Percentiles rank a stretch among this genome's conserved stretches.
Evolutionary conservation across 2,888 invertebrate genomes (phyloP).

Genomic region (Bellardia pandia): DNA sequence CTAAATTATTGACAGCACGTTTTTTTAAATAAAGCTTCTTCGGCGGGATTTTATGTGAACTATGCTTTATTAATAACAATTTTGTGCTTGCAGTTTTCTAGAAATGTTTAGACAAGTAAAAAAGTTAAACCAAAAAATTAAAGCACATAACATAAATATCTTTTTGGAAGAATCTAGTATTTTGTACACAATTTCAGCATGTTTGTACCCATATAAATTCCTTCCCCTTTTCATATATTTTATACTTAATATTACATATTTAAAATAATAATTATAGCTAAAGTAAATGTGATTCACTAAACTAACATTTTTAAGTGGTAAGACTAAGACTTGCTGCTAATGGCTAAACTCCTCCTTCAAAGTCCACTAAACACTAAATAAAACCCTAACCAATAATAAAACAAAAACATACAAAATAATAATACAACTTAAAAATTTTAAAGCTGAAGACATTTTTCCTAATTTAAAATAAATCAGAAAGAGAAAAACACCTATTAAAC

Average conservation of each 20-base stretch:
- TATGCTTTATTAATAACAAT: too few relatives aligned
- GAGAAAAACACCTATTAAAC: background rate
- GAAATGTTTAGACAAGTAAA: too few relatives aligned
- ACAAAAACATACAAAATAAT: background rate
- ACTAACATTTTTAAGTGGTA: background rate
- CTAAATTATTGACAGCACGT: too few relatives aligned
- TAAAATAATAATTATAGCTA: conserved; percentile 8
- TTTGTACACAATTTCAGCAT: too few relatives aligned
- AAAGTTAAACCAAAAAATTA: too few relatives aligned
- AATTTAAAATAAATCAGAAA: background rate
- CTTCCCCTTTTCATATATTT: conserved; percentile 18
- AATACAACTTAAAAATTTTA: background rate
- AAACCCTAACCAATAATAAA: conserved; percentile 6
- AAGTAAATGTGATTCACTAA: conserved; percentile 1
- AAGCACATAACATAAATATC: too few relatives aligned
- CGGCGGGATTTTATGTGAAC: too few relatives aligned
- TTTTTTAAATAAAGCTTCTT: too few relatives aligned
- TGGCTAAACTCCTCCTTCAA: background rate
- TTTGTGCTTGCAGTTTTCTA: too few relatives aligned
- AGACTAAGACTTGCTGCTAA: conserved; percentile 34
- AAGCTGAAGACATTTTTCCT: background rate
- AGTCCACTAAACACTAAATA: background rate
- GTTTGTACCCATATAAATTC: background rate
- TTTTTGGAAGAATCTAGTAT: too few relatives aligned
- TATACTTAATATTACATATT: conserved; percentile 20